These are phyloP conservation scores for Eublepharis macularius DNA, from an alignment of 2,113 vertebrate genomes.

Conservation along the genomic window DNA sequence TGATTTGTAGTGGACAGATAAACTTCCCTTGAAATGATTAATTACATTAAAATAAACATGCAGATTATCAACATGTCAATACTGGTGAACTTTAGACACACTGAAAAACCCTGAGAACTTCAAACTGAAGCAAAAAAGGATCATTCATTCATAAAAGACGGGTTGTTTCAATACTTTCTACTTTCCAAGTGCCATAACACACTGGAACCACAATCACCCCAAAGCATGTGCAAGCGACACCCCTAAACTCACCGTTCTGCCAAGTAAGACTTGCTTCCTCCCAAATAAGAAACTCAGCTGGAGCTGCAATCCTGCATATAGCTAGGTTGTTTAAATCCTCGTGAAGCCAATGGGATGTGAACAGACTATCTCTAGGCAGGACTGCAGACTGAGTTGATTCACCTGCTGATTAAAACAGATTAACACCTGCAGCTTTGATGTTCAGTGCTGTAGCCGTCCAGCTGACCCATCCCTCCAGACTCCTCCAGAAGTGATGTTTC, in stretches of 20 bases:
- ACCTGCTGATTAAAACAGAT: neutral
- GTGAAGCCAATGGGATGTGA: neutral
- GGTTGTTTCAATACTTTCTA: no score
- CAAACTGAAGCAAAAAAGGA: no score
- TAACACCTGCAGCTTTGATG: neutral
- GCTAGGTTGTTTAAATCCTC: neutral
- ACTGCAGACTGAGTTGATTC: neutral
- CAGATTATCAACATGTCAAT: neutral
- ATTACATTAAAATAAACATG: neutral
- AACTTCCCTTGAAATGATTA: neutral
- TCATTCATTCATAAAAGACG: no score
- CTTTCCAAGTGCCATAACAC: no score
- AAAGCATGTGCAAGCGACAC: no score
- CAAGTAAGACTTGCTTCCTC: neutral
- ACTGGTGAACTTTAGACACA: no score
- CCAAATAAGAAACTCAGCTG: neutral
- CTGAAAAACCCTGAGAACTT: no score
- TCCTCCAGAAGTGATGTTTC: neutral
- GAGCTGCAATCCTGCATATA: neutral
- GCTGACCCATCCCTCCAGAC: neutral
- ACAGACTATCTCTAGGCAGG: neutral
- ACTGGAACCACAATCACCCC: no score
- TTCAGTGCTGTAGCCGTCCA: no score
- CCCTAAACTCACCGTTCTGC: neutral
- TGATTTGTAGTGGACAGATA: neutral